These are phyloP conservation scores for Pemphredon lugubris DNA, from an alignment of 2,888 invertebrate genomes.

Conservation along the genomic window DNA sequence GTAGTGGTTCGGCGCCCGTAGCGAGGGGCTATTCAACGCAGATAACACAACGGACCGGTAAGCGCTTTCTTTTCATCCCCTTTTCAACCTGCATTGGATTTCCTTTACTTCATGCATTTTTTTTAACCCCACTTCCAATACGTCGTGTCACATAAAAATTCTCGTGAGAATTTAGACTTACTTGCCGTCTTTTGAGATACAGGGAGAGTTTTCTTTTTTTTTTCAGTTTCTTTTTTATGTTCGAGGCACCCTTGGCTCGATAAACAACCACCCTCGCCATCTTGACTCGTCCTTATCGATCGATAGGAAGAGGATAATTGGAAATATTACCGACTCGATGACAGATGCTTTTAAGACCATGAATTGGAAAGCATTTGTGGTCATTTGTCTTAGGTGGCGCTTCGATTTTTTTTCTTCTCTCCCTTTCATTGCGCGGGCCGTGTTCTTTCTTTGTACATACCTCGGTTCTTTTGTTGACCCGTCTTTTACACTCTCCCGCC, in stretches of 20 bases:
- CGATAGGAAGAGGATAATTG: slow-evolving; percentile 49
- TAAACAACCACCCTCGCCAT: slow-evolving; percentile 43
- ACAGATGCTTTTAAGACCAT: slow-evolving; percentile 16
- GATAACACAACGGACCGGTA: slow-evolving; percentile 36
- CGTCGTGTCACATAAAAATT: too few relatives aligned
- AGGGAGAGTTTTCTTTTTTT: too few relatives aligned
- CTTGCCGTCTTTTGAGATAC: too few relatives aligned
- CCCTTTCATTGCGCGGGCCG: too few relatives aligned
- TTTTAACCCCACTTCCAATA: too few relatives aligned
- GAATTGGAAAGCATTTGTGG: slow-evolving; percentile 36
- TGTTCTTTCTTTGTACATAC: too few relatives aligned
- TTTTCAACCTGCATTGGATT: slow-evolving; percentile 5
- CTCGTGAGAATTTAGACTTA: too few relatives aligned
- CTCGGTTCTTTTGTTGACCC: too few relatives aligned
- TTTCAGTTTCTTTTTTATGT: too few relatives aligned
- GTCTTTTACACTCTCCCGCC: too few relatives aligned
- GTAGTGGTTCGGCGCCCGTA: slow-evolving; percentile 59
- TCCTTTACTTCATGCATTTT: slow-evolving; percentile 18
- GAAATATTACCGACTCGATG: slow-evolving; percentile 40
- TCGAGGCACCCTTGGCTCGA: too few relatives aligned
- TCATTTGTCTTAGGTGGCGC: slow-evolving; percentile 46
- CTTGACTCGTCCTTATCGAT: slow-evolving; percentile 50
- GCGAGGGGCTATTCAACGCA: slow-evolving; percentile 20
- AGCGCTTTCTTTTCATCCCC: neutral
- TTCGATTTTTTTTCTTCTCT: slow-evolving; percentile 1